Conservation (phyloP, 1,140 invertebrate genomes). For the Megalonaias nervosa region DNA sequence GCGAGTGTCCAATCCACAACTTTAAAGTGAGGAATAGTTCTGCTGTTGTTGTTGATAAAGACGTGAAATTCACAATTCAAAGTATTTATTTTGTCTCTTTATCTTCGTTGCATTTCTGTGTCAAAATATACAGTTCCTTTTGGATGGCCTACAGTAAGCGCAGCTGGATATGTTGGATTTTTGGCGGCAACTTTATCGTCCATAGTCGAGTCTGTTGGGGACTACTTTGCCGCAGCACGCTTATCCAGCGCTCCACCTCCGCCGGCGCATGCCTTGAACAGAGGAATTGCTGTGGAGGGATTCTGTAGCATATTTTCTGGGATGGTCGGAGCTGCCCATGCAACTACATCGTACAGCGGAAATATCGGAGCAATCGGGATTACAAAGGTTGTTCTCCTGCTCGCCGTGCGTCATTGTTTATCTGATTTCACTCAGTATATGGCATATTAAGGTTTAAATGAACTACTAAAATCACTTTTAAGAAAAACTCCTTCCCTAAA, state of each 20-base stretch:
- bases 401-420: not conserved
- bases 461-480: too few species aligned
- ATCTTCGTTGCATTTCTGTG: not conserved
- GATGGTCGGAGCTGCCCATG: conserved; percentile 85
- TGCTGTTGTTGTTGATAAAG: too few species aligned
- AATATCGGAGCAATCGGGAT: conserved; percentile 89
- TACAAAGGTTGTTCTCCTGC: conserved; percentile 66
- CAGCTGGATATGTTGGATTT: conserved; percentile 32
- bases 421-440: not conserved
- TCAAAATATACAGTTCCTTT: conserved; percentile 35
- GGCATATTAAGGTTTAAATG: not conserved
- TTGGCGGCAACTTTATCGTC: conserved; percentile 42
- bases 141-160: conserved; percentile 36
- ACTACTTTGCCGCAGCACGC: conserved; percentile 46
- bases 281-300: conserved; percentile 23
- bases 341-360: conserved; percentile 87
- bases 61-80: too few species aligned
- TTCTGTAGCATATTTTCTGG: conserved; percentile 79
- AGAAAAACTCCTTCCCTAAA: not conserved
- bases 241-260: conserved; percentile 27
- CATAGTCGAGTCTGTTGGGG: conserved; percentile 54
- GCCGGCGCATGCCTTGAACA: conserved; percentile 29
- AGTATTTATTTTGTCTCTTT: not conserved
- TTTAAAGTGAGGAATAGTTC: too few species aligned
- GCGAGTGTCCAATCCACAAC: too few species aligned